These are phyloP conservation scores for Tyria jacobaeae DNA, from an alignment of 2,888 invertebrate genomes.

Conservation along the genomic window DNA sequence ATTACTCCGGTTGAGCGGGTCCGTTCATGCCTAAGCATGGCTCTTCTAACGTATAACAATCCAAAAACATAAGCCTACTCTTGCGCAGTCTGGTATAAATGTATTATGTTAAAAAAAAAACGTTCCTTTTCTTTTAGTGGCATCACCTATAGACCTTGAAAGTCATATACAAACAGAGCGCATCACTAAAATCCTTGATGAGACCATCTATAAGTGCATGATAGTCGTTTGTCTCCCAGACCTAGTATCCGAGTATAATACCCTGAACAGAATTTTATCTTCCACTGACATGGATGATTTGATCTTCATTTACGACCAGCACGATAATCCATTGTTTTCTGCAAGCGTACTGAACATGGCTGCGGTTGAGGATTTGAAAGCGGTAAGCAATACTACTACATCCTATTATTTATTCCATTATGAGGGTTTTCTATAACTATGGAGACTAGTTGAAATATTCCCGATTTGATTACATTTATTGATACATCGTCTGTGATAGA, in stretches of 20 bases:
- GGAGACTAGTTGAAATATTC: neutral
- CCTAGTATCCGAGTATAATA: constrained; percentile 72
- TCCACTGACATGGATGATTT: constrained; percentile 74
- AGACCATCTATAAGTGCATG: constrained; percentile 78
- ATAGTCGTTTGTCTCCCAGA: constrained; percentile 73
- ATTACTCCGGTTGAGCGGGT: too few relatives aligned
- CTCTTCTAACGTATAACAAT: too few relatives aligned
- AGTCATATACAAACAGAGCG: constrained; percentile 84
- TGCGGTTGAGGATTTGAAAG: constrained; percentile 76
- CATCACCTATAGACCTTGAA: constrained; percentile 80
- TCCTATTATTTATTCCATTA: too few relatives aligned
- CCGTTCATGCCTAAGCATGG: too few relatives aligned
- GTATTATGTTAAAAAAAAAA: too few relatives aligned
- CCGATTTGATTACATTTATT: neutral
- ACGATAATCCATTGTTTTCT: constrained; percentile 75
- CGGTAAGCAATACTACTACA: constrained; percentile 53
- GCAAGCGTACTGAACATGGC: constrained; percentile 71
- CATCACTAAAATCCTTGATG: constrained; percentile 82
- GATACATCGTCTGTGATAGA: neutral
- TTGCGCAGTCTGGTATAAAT: too few relatives aligned
- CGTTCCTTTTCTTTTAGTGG: constrained; percentile 54
- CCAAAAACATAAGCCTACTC: too few relatives aligned
- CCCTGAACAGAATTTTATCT: constrained; percentile 62
- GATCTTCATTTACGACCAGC: constrained; percentile 78
- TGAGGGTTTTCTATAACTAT: too few relatives aligned